Evolutionary conservation across 1,140 invertebrate species (phyloP).

Genomic region (Aethina tumida): DNA sequence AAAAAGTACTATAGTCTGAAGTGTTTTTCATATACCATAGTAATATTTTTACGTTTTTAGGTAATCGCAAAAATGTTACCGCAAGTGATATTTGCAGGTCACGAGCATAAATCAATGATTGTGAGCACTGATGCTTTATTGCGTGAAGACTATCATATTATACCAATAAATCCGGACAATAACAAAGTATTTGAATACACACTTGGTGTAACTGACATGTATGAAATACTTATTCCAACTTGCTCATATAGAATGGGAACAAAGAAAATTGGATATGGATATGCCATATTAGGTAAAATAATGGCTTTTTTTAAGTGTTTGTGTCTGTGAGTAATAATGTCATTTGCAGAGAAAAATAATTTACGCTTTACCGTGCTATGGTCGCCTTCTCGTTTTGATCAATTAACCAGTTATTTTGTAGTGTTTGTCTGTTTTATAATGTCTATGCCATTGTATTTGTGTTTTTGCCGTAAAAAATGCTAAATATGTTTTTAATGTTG

Average conservation of each 20-base stretch:
- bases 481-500: not conserved
- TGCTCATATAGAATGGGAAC: slow-evolving; percentile 93
- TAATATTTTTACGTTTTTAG: slow-evolving; percentile 34
- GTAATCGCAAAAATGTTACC: slow-evolving; percentile 56
- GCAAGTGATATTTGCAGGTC: slow-evolving; percentile 74
- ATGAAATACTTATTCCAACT: slow-evolving; percentile 84
- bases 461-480: no score
- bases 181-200: slow-evolving; percentile 39
- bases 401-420: slow-evolving; percentile 22
- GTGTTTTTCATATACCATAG: not conserved
- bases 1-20: slow-evolving; percentile 37
- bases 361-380: slow-evolving; percentile 33
- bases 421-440: slow-evolving; percentile 14
- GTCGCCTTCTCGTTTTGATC: slow-evolving; percentile 31
- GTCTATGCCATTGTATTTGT: slow-evolving; percentile 5
- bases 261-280: slow-evolving; percentile 71
- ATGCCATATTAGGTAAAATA: slow-evolving; percentile 65
- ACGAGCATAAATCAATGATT: slow-evolving; percentile 64
- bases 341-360: slow-evolving; percentile 29
- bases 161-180: slow-evolving; percentile 38
- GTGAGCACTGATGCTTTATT: slow-evolving; percentile 40
- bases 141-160: slow-evolving; percentile 38
- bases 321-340: slow-evolving; percentile 1
- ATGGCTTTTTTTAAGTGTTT: not conserved
- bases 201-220: slow-evolving; percentile 43